These are phyloP conservation scores for Morone chrysops DNA, from an alignment of 2,113 vertebrate genomes.

Conservation along the genomic window DNA sequence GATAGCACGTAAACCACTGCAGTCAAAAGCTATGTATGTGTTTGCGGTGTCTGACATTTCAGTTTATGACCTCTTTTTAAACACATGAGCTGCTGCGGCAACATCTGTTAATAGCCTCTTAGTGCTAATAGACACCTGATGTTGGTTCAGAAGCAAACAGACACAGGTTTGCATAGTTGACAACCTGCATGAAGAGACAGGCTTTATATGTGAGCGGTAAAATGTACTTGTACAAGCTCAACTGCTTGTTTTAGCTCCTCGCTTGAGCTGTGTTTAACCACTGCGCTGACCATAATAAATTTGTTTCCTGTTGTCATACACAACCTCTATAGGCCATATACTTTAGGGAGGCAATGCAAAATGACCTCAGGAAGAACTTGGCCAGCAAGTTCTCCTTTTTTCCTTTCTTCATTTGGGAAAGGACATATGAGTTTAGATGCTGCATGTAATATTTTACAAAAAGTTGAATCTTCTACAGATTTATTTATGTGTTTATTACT, in stretches of 20 bases:
- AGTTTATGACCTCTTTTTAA: conserved; percentile 48
- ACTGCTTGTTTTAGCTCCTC: background rate
- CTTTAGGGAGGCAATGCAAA: background rate
- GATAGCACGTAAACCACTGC: conserved; percentile 13
- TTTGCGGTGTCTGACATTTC: conserved; percentile 18
- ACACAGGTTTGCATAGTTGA: background rate
- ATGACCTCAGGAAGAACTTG: background rate
- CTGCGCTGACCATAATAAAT: background rate
- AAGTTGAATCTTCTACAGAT: background rate
- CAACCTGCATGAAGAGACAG: background rate
- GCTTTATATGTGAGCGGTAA: background rate
- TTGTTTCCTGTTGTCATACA: background rate
- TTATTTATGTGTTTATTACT: no score
- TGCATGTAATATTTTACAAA: background rate
- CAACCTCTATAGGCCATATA: background rate
- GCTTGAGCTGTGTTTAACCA: background rate
- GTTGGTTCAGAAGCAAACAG: conserved; percentile 10
- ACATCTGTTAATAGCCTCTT: conserved; percentile 41
- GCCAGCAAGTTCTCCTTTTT: background rate
- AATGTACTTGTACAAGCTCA: background rate
- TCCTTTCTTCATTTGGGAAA: no score
- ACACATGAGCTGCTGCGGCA: conserved; percentile 31
- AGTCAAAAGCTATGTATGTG: background rate
- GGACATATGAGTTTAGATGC: no score
- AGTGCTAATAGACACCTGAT: conserved; percentile 31